phyloP scores from a whole-genome alignment of 2,888 invertebrate genomes.

The Pollenia labialis region DNA sequence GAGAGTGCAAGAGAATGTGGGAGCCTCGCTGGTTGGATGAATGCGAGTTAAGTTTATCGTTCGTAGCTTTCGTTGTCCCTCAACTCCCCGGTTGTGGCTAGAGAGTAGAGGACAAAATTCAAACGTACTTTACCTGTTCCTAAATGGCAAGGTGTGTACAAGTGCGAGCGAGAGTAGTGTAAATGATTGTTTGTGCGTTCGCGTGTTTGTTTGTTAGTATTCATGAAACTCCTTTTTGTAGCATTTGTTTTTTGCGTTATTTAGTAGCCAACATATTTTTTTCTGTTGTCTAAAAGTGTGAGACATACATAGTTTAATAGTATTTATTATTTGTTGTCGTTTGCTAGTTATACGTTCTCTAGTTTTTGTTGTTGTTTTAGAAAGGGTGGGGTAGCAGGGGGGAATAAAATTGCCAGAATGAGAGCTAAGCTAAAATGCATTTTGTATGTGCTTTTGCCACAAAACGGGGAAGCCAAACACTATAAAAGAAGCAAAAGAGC shows the following conservation, averaged over 20 bases:
- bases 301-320: slow-evolving; percentile 28
- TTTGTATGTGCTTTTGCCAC: slow-evolving; percentile 37
- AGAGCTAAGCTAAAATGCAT: slow-evolving; percentile 31
- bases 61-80: not conserved
- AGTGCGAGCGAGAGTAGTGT: slow-evolving; percentile 30
- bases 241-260: slow-evolving; percentile 48
- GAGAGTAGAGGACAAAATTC: slow-evolving; percentile 1
- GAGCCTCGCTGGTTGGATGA: slow-evolving; percentile 19
- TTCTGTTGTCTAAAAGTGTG: slow-evolving; percentile 30
- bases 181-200: slow-evolving; percentile 6
- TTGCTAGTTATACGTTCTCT: not conserved
- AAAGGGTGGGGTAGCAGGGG: not conserved
- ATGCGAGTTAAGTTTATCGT: slow-evolving; percentile 22
- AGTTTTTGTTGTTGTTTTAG: slow-evolving; percentile 34
- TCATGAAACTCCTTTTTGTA: slow-evolving; percentile 60
- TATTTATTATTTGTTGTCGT: slow-evolving; percentile 66
- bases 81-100: no score
- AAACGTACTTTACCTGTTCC: slow-evolving; percentile 51
- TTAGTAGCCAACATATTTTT: slow-evolving; percentile 42
- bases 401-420: not conserved
- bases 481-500: slow-evolving; percentile 18
- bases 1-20: slow-evolving; percentile 20
- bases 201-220: slow-evolving; percentile 40
- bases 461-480: slow-evolving; percentile 42
- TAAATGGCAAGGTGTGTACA: slow-evolving; percentile 55